Base-by-base conservation (phyloP, 2,113 vertebrate species). In the Macroglossus sobrinus region DNA sequence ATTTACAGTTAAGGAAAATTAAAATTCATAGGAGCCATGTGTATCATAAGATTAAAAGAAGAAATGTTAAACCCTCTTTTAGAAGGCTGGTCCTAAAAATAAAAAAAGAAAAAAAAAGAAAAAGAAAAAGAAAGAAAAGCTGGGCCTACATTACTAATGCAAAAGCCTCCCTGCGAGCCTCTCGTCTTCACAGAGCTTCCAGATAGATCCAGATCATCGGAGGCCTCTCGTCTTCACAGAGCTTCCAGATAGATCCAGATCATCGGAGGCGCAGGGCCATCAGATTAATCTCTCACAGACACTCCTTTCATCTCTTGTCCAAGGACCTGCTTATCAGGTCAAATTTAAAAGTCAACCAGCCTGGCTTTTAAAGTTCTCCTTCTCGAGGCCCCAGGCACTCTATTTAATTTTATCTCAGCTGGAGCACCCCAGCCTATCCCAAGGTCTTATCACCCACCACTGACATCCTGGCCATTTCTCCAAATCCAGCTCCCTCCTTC, bases 301-400 rank as follows among this genome's bases (percentile, higher is more conserved):
- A 96, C 93, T 59, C 92, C 94, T 98, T 97, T 98, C 96, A 96
- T 97, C 97, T 96, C 50, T 81, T 75, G 94, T 71, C 95, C 97
- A 97, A 97, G 96, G 97, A 97, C 82, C 93, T 96, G 95, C 85
- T 97, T 97, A 96, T 97, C 95, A 5, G 76, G 96, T 55, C 94
- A 64, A 63, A 97, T 93, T 94, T 94, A 89, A 96, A 96, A 96
- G 94, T 76, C 97, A 96, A 95, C 76, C 66, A 91, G 95, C 63
- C 78, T 47, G n/a, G 57, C 91, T 96, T 96, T 94, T 86, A 50
- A 95, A 96, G 93, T 92, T 93, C 66, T 94, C 61, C 95, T 88
- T 66, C 63, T 21, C 47, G 80, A 91, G 92, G 94, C 90, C 74
- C 57, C 86, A 88, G 84, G 33, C 50, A 75, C 63, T 68, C 43